Evolutionary conservation across 1,140 invertebrate genomes (phyloP).

Genomic region (Scaptomyza graminum): DNA sequence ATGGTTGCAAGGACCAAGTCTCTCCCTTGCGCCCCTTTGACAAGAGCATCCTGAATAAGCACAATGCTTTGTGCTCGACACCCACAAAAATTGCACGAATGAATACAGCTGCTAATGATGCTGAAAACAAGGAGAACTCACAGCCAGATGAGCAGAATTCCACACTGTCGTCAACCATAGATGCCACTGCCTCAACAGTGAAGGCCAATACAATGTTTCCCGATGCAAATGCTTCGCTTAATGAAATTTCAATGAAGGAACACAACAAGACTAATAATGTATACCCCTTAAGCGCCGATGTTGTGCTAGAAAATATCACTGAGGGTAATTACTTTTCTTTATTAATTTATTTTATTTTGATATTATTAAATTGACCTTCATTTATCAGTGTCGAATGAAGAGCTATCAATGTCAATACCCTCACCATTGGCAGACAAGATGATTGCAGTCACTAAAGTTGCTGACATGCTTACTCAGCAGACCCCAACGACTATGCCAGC

Average conservation of each 20-base stretch:
- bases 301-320: slow-evolving; percentile 63
- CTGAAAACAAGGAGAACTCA: slow-evolving; percentile 67
- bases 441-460: background rate
- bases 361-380: background rate
- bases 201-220: slow-evolving; percentile 56
- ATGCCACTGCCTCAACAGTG: slow-evolving; percentile 56
- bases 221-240: slow-evolving; percentile 37
- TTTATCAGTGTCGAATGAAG: slow-evolving; percentile 60
- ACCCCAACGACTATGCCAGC: slow-evolving; percentile 7
- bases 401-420: slow-evolving; percentile 19
- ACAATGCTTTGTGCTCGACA: slow-evolving; percentile 70
- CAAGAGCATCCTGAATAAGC: slow-evolving; percentile 58
- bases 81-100: slow-evolving; percentile 54
- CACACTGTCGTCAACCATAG: slow-evolving; percentile 58
- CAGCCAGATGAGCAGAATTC: slow-evolving; percentile 59
- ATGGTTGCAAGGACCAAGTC: slow-evolving; percentile 31
- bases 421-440: slow-evolving; percentile 16
- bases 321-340: slow-evolving; percentile 43
- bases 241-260: slow-evolving; percentile 54
- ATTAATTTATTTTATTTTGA: background rate
- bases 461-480: slow-evolving; percentile 52
- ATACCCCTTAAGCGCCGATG: slow-evolving; percentile 63
- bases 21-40: slow-evolving; percentile 69
- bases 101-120: background rate
- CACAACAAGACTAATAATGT: slow-evolving; percentile 45